These are phyloP conservation scores for Coptodon rendalli DNA, from an alignment of 2,113 vertebrate species.

Conservation along the genomic window DNA sequence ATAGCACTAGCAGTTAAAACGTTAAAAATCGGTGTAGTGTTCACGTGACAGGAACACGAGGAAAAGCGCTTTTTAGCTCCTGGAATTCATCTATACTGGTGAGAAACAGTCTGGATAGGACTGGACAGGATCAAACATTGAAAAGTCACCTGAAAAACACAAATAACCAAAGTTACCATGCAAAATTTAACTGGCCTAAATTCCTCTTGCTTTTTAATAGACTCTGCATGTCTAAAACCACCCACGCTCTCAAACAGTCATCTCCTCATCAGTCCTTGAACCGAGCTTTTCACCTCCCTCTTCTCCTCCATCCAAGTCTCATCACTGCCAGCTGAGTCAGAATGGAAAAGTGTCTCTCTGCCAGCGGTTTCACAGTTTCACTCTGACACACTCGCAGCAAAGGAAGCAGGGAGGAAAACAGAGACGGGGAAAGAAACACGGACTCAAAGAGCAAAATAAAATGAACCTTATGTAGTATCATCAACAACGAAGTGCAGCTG, in stretches of 20 bases:
- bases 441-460: not conserved
- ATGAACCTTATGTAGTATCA: not conserved
- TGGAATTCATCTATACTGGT: not conserved
- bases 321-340: slow-evolving; percentile 29
- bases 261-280: slow-evolving; percentile 9
- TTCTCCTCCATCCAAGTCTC: not conserved
- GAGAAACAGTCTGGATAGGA: not conserved
- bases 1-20: not conserved
- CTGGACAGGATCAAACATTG: not conserved
- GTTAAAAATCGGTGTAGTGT: not conserved
- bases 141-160: not conserved
- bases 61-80: not conserved
- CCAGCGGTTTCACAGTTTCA: slow-evolving; percentile 53
- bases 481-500: not conserved
- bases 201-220: not conserved
- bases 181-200: not conserved
- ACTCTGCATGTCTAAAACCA: slow-evolving; percentile 1
- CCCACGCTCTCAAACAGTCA: slow-evolving; percentile 16
- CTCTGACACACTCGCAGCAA: not conserved
- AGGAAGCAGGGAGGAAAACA: not conserved
- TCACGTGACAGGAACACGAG: not conserved
- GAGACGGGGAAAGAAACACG: not conserved
- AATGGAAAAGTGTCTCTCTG: slow-evolving; percentile 48
- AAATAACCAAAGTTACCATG: not conserved
- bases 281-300: slow-evolving; percentile 7